These are phyloP conservation scores for Sarcophilus harrisii DNA, from an alignment of 2,797 vertebrate genomes.

Conservation along the genomic window DNA sequence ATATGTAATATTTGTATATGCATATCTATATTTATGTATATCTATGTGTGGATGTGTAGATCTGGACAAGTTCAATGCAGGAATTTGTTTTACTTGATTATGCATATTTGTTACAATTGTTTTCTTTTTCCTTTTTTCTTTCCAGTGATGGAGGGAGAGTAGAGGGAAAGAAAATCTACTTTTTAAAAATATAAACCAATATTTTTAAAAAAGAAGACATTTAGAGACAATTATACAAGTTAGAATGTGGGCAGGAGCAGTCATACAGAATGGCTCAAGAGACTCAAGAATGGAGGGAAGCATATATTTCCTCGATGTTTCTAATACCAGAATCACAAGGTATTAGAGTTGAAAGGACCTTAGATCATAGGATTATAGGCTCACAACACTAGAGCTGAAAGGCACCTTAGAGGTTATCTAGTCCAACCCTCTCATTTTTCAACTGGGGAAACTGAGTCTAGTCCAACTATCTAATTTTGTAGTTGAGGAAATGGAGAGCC, in stretches of 20 bases:
- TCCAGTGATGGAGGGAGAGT: not conserved
- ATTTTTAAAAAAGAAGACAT: not conserved
- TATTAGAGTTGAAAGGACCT: not conserved
- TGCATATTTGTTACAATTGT: not conserved
- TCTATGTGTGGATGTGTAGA: not conserved
- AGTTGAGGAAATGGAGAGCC: not conserved
- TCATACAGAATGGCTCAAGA: not conserved
- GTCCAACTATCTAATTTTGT: not conserved
- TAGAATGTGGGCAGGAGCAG: not conserved
- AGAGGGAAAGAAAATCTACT: not conserved
- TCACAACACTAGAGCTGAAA: not conserved
- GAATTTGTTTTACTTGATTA: not conserved
- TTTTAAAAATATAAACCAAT: not conserved
- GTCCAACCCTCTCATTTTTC: not conserved
- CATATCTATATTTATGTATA: not conserved
- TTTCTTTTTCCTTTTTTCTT: not conserved
- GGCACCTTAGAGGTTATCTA: not conserved
- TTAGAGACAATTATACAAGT: not conserved
- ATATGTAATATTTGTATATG: not conserved
- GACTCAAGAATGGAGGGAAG: not conserved
- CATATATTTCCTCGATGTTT: not conserved
- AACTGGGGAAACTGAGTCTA: not conserved
- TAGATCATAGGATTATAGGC: not conserved
- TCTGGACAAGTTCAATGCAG: not conserved
- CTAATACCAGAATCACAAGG: not conserved